Base-by-base conservation (phyloP, 2,113 vertebrate genomes). In the Furnarius figulus region DNA sequence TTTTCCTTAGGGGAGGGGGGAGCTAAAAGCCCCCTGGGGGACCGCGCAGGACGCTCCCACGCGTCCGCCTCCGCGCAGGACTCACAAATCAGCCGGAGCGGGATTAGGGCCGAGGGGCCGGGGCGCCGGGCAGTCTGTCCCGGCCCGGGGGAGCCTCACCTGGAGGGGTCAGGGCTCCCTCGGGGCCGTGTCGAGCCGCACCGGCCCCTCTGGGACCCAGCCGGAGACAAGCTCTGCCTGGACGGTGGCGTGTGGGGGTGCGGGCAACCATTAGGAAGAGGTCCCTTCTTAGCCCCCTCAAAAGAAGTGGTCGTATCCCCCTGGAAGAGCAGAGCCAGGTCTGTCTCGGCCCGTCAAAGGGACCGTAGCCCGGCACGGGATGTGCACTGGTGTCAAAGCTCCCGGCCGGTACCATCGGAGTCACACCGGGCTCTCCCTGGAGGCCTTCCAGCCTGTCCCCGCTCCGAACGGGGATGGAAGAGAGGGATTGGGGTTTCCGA, bases 71-170 rank as follows among this genome's bases (percentile, higher is more conserved):
- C 88, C 46, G 75, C 49, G 46, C 53, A 93, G 58, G 75, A 42
- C 94, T 96, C 96, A 96, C 95, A 96, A 96, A 97, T 96, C 96
- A 96, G 88, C 62, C 74, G 22, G 20, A 68, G 95, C 42, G 72
- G 96, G 96, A 97, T 96, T 95, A 96, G 96, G 88, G 83, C 85
- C 88, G 82, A 47, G 92, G 71, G 88, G 82, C 92, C 75, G 90
- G 96, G 96, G 96, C 96, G 96, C 96, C 96, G 96, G 95, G 62
- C 95, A 97, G 96, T 97, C 95, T 97, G 95, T 94, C 87, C 89
- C 78, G 35, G 77, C 87, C 81, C 81, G 89, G 89, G 80, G 88
- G 90, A 91, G 78, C 90, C 82, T 95, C 95, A 96, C 92, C 96
- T 94, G 96, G 85, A 93, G 78, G 82, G 94, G 89, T 83, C 94